These are phyloP conservation scores for Pocillopora damicornis DNA, from an alignment of 64 coral and sea anemone species.

Conservation along the genomic window DNA sequence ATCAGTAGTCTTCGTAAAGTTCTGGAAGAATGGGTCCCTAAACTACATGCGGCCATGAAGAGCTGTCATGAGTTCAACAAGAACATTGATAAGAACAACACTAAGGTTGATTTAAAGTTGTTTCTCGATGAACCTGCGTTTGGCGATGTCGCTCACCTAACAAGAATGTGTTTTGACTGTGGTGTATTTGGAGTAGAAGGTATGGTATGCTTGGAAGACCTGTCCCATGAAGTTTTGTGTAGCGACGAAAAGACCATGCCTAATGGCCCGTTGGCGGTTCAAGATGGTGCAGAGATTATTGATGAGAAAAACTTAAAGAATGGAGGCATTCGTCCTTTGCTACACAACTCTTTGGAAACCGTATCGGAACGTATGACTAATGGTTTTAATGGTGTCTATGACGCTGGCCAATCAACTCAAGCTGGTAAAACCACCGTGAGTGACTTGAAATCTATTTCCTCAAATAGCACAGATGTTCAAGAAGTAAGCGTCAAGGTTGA, in stretches of 20 bases:
- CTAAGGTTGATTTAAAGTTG: neutral
- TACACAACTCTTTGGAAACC: neutral
- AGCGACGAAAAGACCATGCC: neutral
- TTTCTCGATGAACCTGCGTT: conserved; percentile 6
- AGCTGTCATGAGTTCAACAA: neutral
- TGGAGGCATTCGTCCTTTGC: neutral
- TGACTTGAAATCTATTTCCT: neutral
- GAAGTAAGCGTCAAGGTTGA: neutral
- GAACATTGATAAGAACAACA: neutral
- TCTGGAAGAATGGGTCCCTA: conserved; percentile 44
- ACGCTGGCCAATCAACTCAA: neutral
- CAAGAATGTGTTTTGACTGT: conserved; percentile 60
- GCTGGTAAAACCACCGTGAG: neutral
- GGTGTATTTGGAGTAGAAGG: conserved; percentile 44
- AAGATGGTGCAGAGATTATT: neutral
- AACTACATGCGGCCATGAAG: conserved; percentile 19
- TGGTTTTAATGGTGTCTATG: neutral
- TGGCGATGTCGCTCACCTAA: conserved; percentile 23
- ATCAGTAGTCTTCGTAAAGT: conserved; percentile 9
- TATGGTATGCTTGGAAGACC: neutral
- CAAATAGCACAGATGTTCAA: neutral
- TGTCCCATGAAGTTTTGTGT: neutral
- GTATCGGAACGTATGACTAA: neutral
- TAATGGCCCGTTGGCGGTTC: neutral
- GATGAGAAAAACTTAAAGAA: neutral